phyloP scores from a whole-genome alignment of 2,888 invertebrate species.

The Thelaira solivaga region DNA sequence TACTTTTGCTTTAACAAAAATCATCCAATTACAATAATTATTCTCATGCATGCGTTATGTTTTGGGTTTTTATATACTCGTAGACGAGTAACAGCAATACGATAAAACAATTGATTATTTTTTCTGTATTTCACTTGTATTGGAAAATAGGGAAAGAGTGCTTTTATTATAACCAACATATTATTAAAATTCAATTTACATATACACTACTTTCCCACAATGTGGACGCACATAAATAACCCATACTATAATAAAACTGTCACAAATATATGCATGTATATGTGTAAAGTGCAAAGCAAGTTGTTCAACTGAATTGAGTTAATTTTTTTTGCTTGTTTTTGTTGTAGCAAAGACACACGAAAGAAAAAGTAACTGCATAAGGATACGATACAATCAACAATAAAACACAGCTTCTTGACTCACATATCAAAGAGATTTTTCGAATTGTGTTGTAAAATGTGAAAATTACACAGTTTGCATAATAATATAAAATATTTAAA shows the following conservation, averaged over 20 bases:
- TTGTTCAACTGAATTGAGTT: too few relatives aligned
- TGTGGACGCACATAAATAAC: slow-evolving; percentile 40
- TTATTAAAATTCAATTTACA: slow-evolving; percentile 56
- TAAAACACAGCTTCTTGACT: slow-evolving; percentile 52
- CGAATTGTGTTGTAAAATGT: slow-evolving; percentile 56
- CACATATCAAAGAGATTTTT: slow-evolving; percentile 52
- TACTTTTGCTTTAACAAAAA: slow-evolving; percentile 1
- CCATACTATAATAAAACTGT: slow-evolving; percentile 45
- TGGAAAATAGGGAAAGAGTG: not conserved
- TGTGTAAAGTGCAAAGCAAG: slow-evolving; percentile 19
- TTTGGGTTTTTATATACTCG: slow-evolving; percentile 20
- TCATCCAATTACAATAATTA: not conserved
- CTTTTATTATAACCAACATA: slow-evolving; percentile 35
- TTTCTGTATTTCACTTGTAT: slow-evolving; percentile 4
- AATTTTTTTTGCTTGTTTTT: too few relatives aligned
- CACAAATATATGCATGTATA: slow-evolving; percentile 5
- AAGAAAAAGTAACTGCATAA: slow-evolving; percentile 46
- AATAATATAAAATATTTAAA: slow-evolving; percentile 54
- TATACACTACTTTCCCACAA: slow-evolving; percentile 24
- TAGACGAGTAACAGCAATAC: slow-evolving; percentile 22
- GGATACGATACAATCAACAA: slow-evolving; percentile 54
- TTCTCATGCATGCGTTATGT: not conserved
- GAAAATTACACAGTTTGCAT: slow-evolving; percentile 63
- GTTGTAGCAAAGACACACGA: not conserved
- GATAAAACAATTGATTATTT: slow-evolving; percentile 47